A percentile compares a stretch with the other conserved stretches of the same genome.
Evolutionary conservation across 1,140 invertebrate species (phyloP).

Genomic region (Archivesica marissinica): DNA sequence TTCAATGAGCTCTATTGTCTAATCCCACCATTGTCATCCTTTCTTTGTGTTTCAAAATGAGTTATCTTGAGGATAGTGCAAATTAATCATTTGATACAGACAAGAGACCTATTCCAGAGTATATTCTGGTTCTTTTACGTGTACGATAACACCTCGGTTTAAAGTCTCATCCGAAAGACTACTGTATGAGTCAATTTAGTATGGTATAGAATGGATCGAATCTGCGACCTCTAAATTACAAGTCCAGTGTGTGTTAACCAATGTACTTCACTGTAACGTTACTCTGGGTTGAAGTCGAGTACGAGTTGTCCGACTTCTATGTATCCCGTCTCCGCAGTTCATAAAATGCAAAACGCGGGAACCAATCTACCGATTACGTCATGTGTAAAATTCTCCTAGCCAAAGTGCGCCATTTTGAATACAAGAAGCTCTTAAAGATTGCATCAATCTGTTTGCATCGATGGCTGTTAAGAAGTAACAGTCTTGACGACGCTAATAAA

Average conservation of each 20-base stretch:
- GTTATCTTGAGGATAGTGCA: no score
- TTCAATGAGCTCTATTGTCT: no score
- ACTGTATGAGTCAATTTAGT: no score
- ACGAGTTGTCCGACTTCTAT: not conserved
- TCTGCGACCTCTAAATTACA: not conserved
- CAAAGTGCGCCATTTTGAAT: conserved; percentile 77
- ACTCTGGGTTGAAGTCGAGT: not conserved
- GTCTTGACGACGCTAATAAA: not conserved
- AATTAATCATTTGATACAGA: no score
- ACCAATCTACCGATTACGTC: conserved; percentile 61
- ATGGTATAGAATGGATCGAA: not conserved
- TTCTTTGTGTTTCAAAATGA: no score
- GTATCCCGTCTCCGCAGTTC: not conserved
- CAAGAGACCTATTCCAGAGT: no score
- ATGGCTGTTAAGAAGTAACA: conserved; percentile 20
- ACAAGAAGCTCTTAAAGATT: conserved; percentile 33
- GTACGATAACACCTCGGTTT: no score
- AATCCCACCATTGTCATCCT: no score
- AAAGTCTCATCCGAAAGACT: no score
- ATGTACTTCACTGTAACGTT: not conserved
- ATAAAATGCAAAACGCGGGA: not conserved
- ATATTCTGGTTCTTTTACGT: no score
- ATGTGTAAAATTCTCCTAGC: conserved; percentile 60
- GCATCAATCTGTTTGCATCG: conserved; percentile 71
- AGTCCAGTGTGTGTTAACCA: not conserved